These are phyloP conservation scores for Paraplagusia blochii DNA, from an alignment of 2,113 vertebrate species.

Conservation along the genomic window DNA sequence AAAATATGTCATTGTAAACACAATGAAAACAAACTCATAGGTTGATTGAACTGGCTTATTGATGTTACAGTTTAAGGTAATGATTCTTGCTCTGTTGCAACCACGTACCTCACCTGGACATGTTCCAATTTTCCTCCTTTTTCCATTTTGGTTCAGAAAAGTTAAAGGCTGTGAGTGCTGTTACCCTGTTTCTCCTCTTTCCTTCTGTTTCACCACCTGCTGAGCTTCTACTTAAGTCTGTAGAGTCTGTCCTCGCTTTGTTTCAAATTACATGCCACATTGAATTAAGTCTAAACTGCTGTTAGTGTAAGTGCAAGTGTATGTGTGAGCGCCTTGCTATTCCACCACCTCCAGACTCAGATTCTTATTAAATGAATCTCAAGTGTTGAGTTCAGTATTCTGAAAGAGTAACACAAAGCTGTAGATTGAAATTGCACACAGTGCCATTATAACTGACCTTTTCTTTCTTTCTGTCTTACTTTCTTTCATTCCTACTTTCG, in stretches of 20 bases:
- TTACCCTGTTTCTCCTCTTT: neutral
- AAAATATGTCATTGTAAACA: too few relatives aligned
- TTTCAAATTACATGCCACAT: conserved; percentile 66
- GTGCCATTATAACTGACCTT: conserved; percentile 64
- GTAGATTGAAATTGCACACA: conserved; percentile 43
- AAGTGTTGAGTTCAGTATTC: conserved; percentile 52
- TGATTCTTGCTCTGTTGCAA: neutral
- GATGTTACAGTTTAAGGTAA: too few relatives aligned
- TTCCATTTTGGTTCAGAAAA: neutral
- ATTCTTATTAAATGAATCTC: conserved; percentile 52
- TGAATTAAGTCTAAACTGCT: conserved; percentile 52
- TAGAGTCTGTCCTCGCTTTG: conserved; percentile 50
- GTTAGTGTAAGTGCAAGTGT: conserved; percentile 2
- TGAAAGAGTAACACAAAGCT: conserved; percentile 40
- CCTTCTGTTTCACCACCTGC: conserved; percentile 1
- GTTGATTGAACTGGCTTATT: too few relatives aligned
- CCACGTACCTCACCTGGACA: neutral
- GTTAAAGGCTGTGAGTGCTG: conserved; percentile 4
- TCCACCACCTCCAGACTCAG: conserved; percentile 38
- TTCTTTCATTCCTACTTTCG: neutral
- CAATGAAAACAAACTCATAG: too few relatives aligned
- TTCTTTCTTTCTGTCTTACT: conserved; percentile 28
- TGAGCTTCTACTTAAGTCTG: conserved; percentile 21
- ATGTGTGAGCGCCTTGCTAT: conserved; percentile 29
- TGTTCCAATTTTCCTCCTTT: neutral